Percentiles rank a stretch among this genome's conserved stretches.
Conservation (phyloP, 2,888 invertebrate species). For the Ganaspis brasiliensis region DNA sequence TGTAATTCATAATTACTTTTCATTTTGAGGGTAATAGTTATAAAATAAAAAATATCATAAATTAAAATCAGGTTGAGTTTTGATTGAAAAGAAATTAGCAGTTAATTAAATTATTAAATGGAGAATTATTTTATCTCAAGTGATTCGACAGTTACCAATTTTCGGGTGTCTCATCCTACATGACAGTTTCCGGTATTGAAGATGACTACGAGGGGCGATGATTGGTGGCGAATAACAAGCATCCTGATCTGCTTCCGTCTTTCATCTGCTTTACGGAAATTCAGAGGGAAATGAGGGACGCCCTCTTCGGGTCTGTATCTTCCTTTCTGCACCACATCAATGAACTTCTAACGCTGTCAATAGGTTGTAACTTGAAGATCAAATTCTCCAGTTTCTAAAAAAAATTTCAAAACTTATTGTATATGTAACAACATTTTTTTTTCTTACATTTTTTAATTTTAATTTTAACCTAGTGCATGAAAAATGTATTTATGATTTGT, state of each 20-base stretch:
- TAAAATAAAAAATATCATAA: no score
- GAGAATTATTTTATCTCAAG: background rate
- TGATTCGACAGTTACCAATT: background rate
- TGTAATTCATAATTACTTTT: no score
- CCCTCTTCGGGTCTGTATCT: constrained; percentile 18
- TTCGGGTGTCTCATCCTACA: constrained; percentile 15
- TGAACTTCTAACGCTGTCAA: constrained; percentile 2
- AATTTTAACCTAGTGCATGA: no score
- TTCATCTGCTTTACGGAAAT: constrained; percentile 61
- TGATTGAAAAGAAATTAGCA: background rate
- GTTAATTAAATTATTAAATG: constrained; percentile 1
- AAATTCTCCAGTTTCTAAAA: constrained; percentile 55
- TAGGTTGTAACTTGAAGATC: constrained; percentile 44
- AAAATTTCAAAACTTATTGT: background rate
- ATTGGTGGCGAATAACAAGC: constrained; percentile 66
- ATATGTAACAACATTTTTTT: no score
- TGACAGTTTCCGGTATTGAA: constrained; percentile 19
- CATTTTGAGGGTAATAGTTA: background rate
- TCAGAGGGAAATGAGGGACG: constrained; percentile 63
- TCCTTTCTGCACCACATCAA: constrained; percentile 19
- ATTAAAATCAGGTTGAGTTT: background rate
- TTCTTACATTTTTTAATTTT: background rate
- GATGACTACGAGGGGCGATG: constrained; percentile 47
- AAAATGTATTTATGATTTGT: no score
- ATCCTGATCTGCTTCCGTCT: constrained; percentile 63